These are phyloP conservation scores for Melikaiella ostensackeni DNA, from an alignment of 2,888 invertebrate species.

Conservation along the genomic window DNA sequence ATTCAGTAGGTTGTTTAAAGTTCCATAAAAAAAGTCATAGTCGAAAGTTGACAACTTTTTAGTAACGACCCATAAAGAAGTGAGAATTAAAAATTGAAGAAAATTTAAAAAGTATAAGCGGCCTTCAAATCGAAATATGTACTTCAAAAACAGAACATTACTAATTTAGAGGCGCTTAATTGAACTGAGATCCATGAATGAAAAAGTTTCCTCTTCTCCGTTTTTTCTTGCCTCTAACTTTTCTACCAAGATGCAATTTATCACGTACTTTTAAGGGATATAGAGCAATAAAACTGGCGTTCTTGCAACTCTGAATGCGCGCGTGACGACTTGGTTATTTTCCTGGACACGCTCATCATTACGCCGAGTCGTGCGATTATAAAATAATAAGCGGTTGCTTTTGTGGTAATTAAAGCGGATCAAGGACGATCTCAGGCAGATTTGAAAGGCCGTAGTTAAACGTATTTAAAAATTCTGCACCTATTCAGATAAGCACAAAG, in stretches of 20 bases:
- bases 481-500: conserved; percentile 51
- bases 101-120: no score
- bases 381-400: conserved; percentile 75
- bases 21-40: no score
- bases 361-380: conserved; percentile 68
- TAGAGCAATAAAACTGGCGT: conserved; percentile 50
- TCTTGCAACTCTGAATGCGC: conserved; percentile 25
- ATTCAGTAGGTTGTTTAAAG: no score
- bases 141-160: neutral
- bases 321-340: conserved; percentile 65
- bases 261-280: neutral
- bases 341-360: conserved; percentile 65
- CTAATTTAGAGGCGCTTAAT: neutral
- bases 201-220: neutral
- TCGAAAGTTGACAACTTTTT: no score
- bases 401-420: conserved; percentile 73
- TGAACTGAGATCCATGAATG: neutral
- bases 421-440: conserved; percentile 66
- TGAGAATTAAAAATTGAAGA: no score
- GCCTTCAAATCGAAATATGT: no score
- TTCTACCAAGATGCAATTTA: conserved; percentile 3
- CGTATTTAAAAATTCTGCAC: conserved; percentile 50
- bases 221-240: neutral
- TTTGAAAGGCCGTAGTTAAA: conserved; percentile 64
- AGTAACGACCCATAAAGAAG: no score